phyloP scores from a whole-genome alignment of 2,888 invertebrate genomes.

The Ectemnius continuus region DNA sequence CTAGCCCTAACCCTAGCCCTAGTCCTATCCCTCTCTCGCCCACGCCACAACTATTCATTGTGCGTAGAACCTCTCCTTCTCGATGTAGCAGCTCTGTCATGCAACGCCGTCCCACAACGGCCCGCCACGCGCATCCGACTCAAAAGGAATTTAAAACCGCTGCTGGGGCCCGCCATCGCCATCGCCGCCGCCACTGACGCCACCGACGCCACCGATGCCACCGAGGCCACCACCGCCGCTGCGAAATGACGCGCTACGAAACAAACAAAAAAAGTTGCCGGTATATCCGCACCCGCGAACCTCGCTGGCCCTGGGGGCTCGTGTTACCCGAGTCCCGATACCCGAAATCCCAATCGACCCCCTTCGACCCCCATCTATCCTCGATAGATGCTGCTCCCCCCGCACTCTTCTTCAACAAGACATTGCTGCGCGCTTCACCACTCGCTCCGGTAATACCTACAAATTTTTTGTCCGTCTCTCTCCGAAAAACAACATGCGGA shows the following conservation, averaged over 20 bases:
- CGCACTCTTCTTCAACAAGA: constrained; percentile 7
- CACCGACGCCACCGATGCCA: constrained; percentile 14
- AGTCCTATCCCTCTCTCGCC: constrained; percentile 13
- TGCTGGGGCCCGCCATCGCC: constrained; percentile 45
- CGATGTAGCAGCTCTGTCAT: constrained; percentile 21
- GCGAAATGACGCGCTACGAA: constrained; percentile 51
- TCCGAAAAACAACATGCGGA: background rate
- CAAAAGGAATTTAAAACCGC: constrained; percentile 77
- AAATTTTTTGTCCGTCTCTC: constrained; percentile 4
- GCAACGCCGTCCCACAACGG: constrained; percentile 28
- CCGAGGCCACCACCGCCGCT: constrained; percentile 23
- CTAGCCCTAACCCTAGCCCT: constrained; percentile 17
- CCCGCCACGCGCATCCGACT: constrained; percentile 60
- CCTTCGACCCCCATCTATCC: constrained; percentile 4
- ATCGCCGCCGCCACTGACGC: background rate
- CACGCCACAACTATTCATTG: background rate
- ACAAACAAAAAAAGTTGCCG: constrained; percentile 47
- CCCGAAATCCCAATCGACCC: constrained; percentile 36
- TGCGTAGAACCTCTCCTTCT: constrained; percentile 2
- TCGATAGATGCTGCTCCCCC: background rate
- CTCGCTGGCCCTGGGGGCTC: constrained; percentile 50
- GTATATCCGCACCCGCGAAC: constrained; percentile 57
- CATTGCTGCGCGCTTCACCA: constrained; percentile 26
- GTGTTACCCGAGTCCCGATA: constrained; percentile 66
- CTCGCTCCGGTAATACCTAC: constrained; percentile 16